Evolutionary conservation across 2,888 invertebrate species (phyloP), one percentile per base, ranked within the genome.

Genomic region (Tetanocera ferruginea): DNA sequence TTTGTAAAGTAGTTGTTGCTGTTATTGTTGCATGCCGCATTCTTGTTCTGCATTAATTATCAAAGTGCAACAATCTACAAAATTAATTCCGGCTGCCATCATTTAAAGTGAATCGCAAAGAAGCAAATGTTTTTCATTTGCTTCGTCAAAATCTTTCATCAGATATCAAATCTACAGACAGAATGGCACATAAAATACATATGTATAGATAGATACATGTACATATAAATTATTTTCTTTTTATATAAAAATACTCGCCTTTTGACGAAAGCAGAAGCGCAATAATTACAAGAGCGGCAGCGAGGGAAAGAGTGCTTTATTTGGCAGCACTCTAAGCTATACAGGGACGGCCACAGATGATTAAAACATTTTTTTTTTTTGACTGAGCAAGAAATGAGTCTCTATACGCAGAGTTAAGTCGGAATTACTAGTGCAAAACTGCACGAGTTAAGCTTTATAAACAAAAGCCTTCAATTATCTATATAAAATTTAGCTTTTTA

Each of bases 1-100:
- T 28, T 77, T 64, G 60, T 71, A 34, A 23, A 17, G 34, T 57
- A 57, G 64, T 72, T 67, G 49, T 62, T 51, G 55, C 37, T 66
- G 66, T 66, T 66, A 19, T 19, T 75, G 49, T 72, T 78, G 80
- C 80, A 81, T 83, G 81, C 81, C 81, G 81, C 86, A 87, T 87
- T 86, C 85, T 83, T 85, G 81, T 80, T 81, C 82, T 82, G 85
- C 85, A 86, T 84, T 85, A 85, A 86, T 86, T 86, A 87, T 86
- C 86, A 83, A 82, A 82, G 79, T 83, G 85, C 84, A 87, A 84
- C 83, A 83, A 84, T 83, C 83, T 82, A 66, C 55, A 62, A 64
- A 76, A 78, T 66, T 70, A 76, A 66, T 71, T 76, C 43, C 66
- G 17, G 66, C 51, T 49, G 28, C 60, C 55, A 49, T 19, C 23